phyloP scores from a whole-genome alignment of 2,888 invertebrate genomes.

The Gerris lacustris region DNA sequence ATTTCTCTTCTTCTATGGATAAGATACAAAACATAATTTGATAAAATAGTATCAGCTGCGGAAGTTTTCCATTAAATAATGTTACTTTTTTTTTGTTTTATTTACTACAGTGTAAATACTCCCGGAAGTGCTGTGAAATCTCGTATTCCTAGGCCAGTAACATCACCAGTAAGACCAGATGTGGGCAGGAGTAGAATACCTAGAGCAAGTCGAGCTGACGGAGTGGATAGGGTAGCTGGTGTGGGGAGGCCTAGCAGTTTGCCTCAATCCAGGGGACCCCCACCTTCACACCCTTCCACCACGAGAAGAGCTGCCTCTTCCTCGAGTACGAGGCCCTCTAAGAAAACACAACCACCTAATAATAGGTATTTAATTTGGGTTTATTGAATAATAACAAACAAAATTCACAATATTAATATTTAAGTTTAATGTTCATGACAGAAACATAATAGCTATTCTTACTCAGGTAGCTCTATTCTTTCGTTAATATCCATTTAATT shows the following conservation, averaged over 20 bases:
- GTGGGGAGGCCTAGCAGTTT: slow-evolving; percentile 52
- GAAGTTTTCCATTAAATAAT: too few species aligned
- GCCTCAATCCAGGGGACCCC: slow-evolving; percentile 49
- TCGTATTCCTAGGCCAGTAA: slow-evolving; percentile 61
- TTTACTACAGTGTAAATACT: slow-evolving; percentile 8
- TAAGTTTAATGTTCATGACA: too few species aligned
- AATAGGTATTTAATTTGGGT: neutral
- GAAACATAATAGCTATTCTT: too few species aligned
- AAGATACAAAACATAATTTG: too few species aligned
- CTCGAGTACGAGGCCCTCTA: slow-evolving; percentile 45
- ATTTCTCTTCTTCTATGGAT: too few species aligned
- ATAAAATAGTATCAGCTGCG: too few species aligned
- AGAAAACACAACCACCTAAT: slow-evolving; percentile 2
- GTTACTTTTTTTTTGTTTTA: too few species aligned
- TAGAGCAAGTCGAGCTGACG: slow-evolving; percentile 23
- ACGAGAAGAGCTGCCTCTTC: slow-evolving; percentile 54
- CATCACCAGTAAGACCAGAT: slow-evolving; percentile 54
- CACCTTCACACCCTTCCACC: slow-evolving; percentile 35
- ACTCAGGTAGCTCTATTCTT: too few species aligned
- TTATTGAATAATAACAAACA: too few species aligned
- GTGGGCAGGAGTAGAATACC: slow-evolving; percentile 10
- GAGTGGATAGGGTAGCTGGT: slow-evolving; percentile 22
- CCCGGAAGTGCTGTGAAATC: slow-evolving; percentile 37
- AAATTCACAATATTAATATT: too few species aligned
- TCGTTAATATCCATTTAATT: too few species aligned